These are phyloP conservation scores for Drosophila setifemur DNA, from an alignment of 1,140 invertebrate species.

Conservation along the genomic window DNA sequence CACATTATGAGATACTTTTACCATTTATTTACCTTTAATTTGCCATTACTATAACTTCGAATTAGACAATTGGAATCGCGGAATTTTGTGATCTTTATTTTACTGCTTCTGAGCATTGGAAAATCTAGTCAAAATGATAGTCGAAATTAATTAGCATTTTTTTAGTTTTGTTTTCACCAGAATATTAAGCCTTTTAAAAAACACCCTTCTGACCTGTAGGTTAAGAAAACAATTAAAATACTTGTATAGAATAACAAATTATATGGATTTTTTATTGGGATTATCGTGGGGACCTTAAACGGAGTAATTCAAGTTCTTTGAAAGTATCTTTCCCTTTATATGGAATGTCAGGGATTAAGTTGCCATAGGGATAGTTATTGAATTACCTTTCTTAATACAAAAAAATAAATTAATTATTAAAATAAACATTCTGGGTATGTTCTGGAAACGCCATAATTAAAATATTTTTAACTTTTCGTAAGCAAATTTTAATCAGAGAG, in stretches of 20 bases:
- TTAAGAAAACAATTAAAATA: conserved; percentile 16
- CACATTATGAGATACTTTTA: not conserved
- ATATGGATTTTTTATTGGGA: not conserved
- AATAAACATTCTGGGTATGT: no score
- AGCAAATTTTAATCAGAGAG: no score
- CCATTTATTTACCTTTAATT: not conserved
- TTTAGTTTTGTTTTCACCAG: conserved; percentile 21
- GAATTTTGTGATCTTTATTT: conserved; percentile 47
- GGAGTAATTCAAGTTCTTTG: not conserved
- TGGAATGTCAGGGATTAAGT: not conserved
- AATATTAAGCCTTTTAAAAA: conserved; percentile 12
- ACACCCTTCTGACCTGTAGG: not conserved
- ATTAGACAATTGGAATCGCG: conserved; percentile 37
- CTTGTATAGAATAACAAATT: not conserved
- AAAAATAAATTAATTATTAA: not conserved
- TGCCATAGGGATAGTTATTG: not conserved
- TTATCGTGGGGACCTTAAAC: not conserved
- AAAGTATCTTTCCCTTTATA: no score
- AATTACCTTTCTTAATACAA: not conserved
- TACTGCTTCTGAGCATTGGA: conserved; percentile 29
- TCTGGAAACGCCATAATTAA: no score
- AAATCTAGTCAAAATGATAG: conserved; percentile 50
- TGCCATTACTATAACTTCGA: conserved; percentile 8
- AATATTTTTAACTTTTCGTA: no score
- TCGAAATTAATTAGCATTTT: conserved; percentile 33